A percentile compares a stretch with the other conserved stretches of the same genome.
These are phyloP conservation scores for Pelosia muscerda DNA, from an alignment of 2,888 invertebrate species.

Conservation along the genomic window DNA sequence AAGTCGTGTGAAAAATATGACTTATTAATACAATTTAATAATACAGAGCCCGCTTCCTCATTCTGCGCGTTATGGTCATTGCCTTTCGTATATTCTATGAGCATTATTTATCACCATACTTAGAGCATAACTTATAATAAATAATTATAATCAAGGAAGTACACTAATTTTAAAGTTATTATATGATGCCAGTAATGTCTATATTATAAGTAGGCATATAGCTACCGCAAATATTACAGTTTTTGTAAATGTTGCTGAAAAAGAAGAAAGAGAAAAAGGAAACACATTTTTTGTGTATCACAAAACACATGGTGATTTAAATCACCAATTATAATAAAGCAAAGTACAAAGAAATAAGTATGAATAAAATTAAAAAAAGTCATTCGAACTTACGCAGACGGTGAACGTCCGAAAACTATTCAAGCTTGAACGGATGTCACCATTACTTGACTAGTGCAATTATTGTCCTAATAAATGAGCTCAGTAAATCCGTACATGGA, in stretches of 20 bases:
- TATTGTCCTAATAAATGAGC: constrained; percentile 6
- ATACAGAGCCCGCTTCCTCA: constrained; percentile 28
- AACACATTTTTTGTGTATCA: too few species aligned
- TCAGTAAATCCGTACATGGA: neutral
- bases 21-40: neutral
- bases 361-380: too few species aligned
- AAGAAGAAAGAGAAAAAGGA: too few species aligned
- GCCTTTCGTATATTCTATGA: constrained; percentile 19
- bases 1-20: neutral
- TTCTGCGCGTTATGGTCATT: constrained; percentile 18
- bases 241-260: too few species aligned
- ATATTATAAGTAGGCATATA: neutral
- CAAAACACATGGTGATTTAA: too few species aligned
- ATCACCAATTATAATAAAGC: too few species aligned
- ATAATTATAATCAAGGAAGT: constrained; percentile 1
- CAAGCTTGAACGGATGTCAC: constrained; percentile 1
- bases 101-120: constrained; percentile 27
- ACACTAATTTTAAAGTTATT: neutral
- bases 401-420: too few species aligned
- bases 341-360: too few species aligned
- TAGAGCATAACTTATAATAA: constrained; percentile 1
- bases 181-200: neutral
- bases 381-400: too few species aligned
- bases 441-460: constrained; percentile 5
- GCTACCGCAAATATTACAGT: neutral